Conservation (phyloP, 2,888 invertebrate genomes). For the Chymomyza fuscimana region DNA sequence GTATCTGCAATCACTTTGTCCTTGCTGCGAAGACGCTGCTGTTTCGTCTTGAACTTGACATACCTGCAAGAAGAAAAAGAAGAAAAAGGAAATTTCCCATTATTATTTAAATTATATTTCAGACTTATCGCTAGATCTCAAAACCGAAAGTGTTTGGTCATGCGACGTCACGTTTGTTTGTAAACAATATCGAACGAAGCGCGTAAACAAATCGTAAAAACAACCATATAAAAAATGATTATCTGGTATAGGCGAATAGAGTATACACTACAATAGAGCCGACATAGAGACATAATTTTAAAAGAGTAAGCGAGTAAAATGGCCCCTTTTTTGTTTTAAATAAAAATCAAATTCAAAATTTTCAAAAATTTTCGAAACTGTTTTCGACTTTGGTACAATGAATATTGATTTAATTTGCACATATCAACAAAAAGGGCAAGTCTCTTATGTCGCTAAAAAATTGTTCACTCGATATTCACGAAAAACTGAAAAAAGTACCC, state of each 20-base stretch:
- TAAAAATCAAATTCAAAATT: no score
- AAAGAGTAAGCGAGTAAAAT: no score
- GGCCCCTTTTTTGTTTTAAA: no score
- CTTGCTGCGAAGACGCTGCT: conserved; percentile 74
- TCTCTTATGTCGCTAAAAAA: no score
- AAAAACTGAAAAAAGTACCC: no score
- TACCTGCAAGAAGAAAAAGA: conserved; percentile 59
- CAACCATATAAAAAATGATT: conserved; percentile 17
- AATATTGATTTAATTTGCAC: no score
- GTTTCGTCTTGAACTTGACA: conserved; percentile 77
- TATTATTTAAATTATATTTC: conserved; percentile 17
- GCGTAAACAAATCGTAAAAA: conserved; percentile 38
- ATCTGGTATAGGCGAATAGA: not conserved
- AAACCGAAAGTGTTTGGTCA: conserved; percentile 15
- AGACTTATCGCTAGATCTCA: not conserved
- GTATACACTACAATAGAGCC: conserved; percentile 3
- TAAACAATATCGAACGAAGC: conserved; percentile 37
- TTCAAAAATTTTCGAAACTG: no score
- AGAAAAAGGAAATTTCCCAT: not conserved
- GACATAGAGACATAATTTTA: not conserved
- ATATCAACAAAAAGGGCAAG: no score
- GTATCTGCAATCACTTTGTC: conserved; percentile 77
- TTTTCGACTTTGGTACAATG: no score
- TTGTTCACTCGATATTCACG: no score
- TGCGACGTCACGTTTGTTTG: conserved; percentile 21